Base-by-base conservation (phyloP, 2,797 vertebrate species). In the Poecile montanus region DNA sequence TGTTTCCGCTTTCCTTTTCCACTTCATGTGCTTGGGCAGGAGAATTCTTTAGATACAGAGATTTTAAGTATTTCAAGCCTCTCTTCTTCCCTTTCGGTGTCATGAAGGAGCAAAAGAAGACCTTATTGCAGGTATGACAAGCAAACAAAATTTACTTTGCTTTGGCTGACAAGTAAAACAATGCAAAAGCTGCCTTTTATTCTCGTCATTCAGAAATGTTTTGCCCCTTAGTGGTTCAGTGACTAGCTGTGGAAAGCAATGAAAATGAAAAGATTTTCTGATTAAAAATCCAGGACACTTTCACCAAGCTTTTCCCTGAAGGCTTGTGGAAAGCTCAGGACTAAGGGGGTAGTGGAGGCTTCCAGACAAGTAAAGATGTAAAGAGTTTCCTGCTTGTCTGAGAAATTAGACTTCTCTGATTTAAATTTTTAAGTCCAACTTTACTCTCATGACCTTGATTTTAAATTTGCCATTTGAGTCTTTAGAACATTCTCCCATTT, bases 401-500 rank as follows among this genome's bases (percentile, higher is more conserved):
- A 89, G 65, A 71, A 63, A 42, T 58, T n/a, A 36, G 30, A 61
- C 16, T 84, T 85, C 20, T 89, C 73, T 91, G 34, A 75, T 93
- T 70, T 20, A 78, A 82, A 44, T 83, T 57, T 58, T 62, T 58
- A 75, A 63, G 40, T 84, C 73, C 29, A 60, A 36, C 21, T 89
- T 88, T 78, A 38, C 21, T 65, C 9, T 47, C 40, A 58, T 5
- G 26, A 75, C 63, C 79, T 91, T 87, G 34, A 32, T 83, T 85
- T 95, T 71, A 58, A 89, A 72, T 88, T 96, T 92, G 57, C 66
- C 61, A 75, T 89, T 87, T 72, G 45, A 71, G 11, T 51, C 26
- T 86, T 85, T 38, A 51, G 45, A 91, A 54, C 27, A 32, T 82
- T 92, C 30, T 91, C 10, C 21, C 11, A 32, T 85, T 92, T 88